phyloP scores from a whole-genome alignment of 2,797 vertebrate species.

The Phrynocephalus guinanensis region DNA sequence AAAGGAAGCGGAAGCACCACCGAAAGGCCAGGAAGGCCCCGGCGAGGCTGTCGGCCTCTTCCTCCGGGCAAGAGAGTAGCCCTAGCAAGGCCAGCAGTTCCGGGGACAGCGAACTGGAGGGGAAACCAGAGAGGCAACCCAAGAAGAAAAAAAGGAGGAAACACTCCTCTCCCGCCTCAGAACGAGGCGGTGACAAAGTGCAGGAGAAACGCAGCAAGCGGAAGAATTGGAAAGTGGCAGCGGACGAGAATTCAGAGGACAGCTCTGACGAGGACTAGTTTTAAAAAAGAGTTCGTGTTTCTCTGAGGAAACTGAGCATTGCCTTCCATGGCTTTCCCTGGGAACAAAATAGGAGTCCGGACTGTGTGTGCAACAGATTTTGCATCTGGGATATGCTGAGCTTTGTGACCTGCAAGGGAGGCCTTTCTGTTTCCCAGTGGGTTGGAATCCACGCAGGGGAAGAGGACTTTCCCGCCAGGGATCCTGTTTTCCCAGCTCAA shows the following conservation, averaged over 20 bases:
- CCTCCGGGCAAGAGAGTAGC: slow-evolving; percentile 80
- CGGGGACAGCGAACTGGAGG: slow-evolving; percentile 74
- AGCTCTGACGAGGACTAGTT: slow-evolving; percentile 84
- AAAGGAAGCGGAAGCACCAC: slow-evolving; percentile 79
- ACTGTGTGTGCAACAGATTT: not conserved
- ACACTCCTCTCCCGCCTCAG: slow-evolving; percentile 48
- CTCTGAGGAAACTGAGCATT: slow-evolving; percentile 7
- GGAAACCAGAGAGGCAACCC: slow-evolving; percentile 70
- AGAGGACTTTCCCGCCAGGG: not conserved
- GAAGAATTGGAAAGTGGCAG: slow-evolving; percentile 90
- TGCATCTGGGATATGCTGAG: not conserved
- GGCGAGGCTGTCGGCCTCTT: slow-evolving; percentile 71
- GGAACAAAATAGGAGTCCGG: not conserved
- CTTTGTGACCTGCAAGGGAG: slow-evolving; percentile 12
- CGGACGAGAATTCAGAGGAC: slow-evolving; percentile 83
- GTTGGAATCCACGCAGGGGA: not conserved
- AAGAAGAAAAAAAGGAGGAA: slow-evolving; percentile 70
- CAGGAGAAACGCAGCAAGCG: slow-evolving; percentile 84
- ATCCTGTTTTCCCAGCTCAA: not conserved
- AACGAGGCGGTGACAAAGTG: slow-evolving; percentile 57
- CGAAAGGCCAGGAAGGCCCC: slow-evolving; percentile 79
- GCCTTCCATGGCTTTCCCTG: slow-evolving; percentile 1
- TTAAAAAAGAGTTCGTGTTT: not conserved
- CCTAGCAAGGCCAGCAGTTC: slow-evolving; percentile 78
- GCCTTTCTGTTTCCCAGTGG: not conserved